These are phyloP conservation scores for Mastomys coucha DNA, from an alignment of 2,113 vertebrate genomes.

Conservation along the genomic window DNA sequence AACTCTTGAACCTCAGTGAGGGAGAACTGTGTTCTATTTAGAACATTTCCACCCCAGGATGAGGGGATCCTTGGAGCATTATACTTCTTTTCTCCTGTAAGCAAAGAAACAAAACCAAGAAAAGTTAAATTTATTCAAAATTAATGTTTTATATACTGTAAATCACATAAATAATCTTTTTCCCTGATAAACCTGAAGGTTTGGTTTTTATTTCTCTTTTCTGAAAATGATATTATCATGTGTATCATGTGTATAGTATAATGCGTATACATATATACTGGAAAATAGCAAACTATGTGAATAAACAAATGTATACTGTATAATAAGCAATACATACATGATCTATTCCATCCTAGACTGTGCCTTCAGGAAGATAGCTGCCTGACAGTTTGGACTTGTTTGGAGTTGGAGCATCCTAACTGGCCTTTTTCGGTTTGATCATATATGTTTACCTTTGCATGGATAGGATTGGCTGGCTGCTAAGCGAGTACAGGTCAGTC, in stretches of 20 bases:
- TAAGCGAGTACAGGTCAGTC: not conserved
- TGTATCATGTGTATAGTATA: not conserved
- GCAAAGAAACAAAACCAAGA: constrained; percentile 7
- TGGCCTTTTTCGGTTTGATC: not conserved
- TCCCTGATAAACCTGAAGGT: not conserved
- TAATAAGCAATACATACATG: not conserved
- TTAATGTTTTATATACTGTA: not conserved
- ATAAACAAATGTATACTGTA: not conserved
- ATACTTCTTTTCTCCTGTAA: constrained; percentile 42
- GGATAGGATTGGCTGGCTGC: not conserved
- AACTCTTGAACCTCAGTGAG: constrained; percentile 56
- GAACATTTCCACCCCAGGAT: constrained; percentile 44
- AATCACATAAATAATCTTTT: not conserved
- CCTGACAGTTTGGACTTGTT: not conserved
- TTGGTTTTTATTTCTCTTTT: not conserved
- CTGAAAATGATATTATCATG: not conserved
- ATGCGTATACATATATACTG: not conserved
- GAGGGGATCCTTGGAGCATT: not conserved
- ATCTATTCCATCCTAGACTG: not conserved
- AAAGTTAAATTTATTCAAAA: constrained; percentile 18
- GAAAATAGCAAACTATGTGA: not conserved
- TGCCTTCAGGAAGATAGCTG: not conserved
- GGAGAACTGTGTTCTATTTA: constrained; percentile 42
- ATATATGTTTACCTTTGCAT: not conserved
- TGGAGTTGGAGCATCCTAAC: not conserved